Base-by-base conservation (phyloP, 1,140 invertebrate species). In the Dreissena rostriformis region DNA sequence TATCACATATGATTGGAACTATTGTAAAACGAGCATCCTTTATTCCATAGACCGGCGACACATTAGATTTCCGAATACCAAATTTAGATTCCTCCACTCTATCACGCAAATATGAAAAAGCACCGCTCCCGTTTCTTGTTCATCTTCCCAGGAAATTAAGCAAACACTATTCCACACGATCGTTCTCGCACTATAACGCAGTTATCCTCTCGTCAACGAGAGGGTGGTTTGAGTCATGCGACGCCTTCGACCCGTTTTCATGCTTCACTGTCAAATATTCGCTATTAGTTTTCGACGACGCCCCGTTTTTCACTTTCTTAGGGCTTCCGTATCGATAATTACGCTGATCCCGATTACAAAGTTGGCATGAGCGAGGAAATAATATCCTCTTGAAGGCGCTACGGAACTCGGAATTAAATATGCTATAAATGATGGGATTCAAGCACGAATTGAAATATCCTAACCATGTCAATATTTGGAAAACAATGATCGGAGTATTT, bases 401-500 rank as follows among this genome's bases (percentile, higher is more conserved):
- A 17, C 92, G 77, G 81, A 93, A 93, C 77, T 93, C 92, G 39
- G 87, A 86, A 86, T 92, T 92, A 75, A 94, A 93, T 52, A 93
- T 93, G 49, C 90, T 92, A 90, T 96, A 96, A 79, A 96, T 96
- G 77, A 96, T 95, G 4, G 96, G 96, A 91, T 96, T 96, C 24
- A 96, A 92, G 75, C 95, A 96, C 12, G 98, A 99, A 94, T 99
- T 99, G 90, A 99, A 97, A 97, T 99, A 99, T 67, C 99, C 99
- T 6, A 99, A 95, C 99, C 99, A 99, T 53, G 98, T 99, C 55
- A 99, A 97, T 29, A 99, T 96, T 17, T 97, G 97, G 82, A 97
- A 97, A 6, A 99, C 96, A 63, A 98, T 95, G 89, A 98, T 85
- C n/a, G 90, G 94, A 65, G 92, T 90, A 90, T 93, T 93, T 39